Conservation (phyloP, 1,140 invertebrate genomes). For the Mizuhopecten yessoensis region DNA sequence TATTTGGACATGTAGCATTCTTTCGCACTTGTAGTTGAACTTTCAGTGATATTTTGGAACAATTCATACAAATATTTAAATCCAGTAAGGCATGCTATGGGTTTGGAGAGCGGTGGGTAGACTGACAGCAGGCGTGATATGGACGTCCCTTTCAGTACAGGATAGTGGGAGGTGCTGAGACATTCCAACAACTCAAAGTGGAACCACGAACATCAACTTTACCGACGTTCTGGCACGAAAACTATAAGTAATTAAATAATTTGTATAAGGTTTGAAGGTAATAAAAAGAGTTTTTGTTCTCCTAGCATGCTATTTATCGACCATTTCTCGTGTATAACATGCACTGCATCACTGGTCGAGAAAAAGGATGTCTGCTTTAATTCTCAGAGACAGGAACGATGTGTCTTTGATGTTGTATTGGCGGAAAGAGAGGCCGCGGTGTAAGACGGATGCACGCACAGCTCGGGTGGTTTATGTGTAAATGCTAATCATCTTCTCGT, state of each 20-base stretch:
- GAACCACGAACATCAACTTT: background rate
- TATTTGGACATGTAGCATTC: no score
- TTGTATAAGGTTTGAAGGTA: conserved; percentile 4
- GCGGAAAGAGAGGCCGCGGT: background rate
- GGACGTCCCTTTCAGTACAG: no score
- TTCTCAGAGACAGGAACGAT: background rate
- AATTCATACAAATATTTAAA: no score
- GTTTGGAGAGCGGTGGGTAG: no score
- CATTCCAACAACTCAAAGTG: background rate
- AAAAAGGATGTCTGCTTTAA: background rate
- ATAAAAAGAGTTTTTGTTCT: background rate
- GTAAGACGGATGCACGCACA: conserved; percentile 6
- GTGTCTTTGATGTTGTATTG: background rate
- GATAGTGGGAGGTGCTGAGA: background rate
- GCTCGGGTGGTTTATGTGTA: background rate
- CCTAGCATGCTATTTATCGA: background rate
- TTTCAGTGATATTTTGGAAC: no score
- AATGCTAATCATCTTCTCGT: background rate
- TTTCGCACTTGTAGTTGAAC: no score
- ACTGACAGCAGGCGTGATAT: no score
- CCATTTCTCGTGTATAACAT: background rate
- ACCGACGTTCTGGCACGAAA: background rate
- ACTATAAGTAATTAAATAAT: conserved; percentile 20
- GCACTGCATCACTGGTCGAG: conserved; percentile 10
- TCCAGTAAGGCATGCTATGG: no score